These are phyloP conservation scores for Sciurus vulgaris DNA, from an alignment of 2,797 vertebrate species.

Conservation along the genomic window DNA sequence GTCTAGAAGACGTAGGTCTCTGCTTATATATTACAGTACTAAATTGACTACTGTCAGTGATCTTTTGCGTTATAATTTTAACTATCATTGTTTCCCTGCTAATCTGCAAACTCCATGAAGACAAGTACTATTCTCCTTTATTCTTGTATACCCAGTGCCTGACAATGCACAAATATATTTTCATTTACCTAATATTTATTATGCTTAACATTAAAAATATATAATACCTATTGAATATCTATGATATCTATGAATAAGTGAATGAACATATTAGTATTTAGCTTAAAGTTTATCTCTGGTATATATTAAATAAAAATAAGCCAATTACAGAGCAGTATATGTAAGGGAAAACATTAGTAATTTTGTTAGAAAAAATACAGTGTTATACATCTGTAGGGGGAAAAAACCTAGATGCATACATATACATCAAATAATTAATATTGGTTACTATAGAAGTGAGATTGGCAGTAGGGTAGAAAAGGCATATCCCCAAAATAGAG, in stretches of 20 bases:
- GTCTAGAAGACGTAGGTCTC: neutral
- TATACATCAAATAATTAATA: neutral
- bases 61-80: neutral
- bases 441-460: neutral
- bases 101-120: neutral
- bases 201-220: neutral
- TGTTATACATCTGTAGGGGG: neutral
- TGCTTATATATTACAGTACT: neutral
- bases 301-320: neutral
- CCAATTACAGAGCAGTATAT: neutral
- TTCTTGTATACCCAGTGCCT: neutral
- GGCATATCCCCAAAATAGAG: neutral
- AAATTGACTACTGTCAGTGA: neutral
- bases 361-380: neutral
- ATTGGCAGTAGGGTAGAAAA: neutral
- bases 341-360: neutral
- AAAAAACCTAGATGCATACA: neutral
- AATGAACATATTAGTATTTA: neutral
- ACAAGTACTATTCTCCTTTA: neutral
- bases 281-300: neutral
- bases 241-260: neutral
- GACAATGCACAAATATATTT: neutral
- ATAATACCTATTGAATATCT: neutral
- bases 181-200: neutral
- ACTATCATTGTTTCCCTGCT: neutral